Conservation (phyloP, 1,140 invertebrate species). For the Papilio machaon region DNA sequence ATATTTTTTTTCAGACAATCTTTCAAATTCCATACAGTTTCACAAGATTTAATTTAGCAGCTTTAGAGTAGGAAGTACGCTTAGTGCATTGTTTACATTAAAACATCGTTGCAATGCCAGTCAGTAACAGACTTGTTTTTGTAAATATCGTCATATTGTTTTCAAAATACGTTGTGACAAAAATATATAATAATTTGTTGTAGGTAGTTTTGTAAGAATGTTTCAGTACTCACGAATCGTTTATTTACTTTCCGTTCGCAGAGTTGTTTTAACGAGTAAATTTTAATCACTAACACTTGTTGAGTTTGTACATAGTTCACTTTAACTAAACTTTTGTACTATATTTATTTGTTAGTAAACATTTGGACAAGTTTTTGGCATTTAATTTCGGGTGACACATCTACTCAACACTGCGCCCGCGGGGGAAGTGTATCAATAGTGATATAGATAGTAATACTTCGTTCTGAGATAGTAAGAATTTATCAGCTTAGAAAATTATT, state of each 20-base stretch:
- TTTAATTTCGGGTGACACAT: too few species aligned
- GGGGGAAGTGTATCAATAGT: not conserved
- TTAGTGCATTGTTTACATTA: too few species aligned
- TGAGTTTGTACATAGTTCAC: not conserved
- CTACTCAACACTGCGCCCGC: too few species aligned
- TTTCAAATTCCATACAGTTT: not conserved
- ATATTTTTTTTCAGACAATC: not conserved
- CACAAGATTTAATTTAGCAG: too few species aligned
- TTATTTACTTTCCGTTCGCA: not conserved
- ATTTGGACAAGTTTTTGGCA: too few species aligned
- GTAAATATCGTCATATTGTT: not conserved
- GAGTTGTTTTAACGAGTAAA: not conserved
- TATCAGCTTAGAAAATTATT: conserved; percentile 13
- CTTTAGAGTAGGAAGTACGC: too few species aligned
- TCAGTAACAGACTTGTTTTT: not conserved
- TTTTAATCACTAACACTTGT: not conserved
- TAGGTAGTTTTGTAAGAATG: not conserved
- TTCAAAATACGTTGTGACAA: not conserved
- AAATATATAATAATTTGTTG: not conserved
- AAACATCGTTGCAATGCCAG: not conserved
- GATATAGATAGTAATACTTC: not conserved
- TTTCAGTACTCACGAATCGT: not conserved
- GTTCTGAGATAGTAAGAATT: not conserved
- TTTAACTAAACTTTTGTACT: not conserved
- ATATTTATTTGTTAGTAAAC: too few species aligned